Evolutionary conservation across 2,888 invertebrate genomes (phyloP).

Genomic region (Trichopoda pennipes): DNA sequence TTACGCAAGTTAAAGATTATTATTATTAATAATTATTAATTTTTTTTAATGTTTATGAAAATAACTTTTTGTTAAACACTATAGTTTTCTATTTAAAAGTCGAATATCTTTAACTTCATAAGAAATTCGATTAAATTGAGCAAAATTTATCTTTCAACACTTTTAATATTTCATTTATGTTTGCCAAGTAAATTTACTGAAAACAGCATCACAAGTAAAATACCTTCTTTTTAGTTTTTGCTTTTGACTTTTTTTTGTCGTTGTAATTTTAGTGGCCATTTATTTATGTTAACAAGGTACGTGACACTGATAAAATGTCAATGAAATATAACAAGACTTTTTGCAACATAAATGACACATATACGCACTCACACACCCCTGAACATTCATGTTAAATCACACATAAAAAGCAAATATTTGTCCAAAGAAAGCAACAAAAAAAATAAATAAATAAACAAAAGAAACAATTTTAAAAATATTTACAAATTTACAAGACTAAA

Average conservation of each 20-base stretch:
- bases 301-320: constrained; percentile 64
- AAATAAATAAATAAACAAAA: neutral
- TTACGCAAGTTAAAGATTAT: too few species aligned
- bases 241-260: neutral
- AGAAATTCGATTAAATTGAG: too few species aligned
- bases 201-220: too few species aligned
- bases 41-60: too few species aligned
- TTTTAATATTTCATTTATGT: too few species aligned
- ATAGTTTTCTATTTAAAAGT: too few species aligned
- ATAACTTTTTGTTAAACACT: too few species aligned
- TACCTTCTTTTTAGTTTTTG: neutral
- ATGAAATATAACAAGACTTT: constrained; percentile 46
- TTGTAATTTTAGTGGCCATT: constrained; percentile 55
- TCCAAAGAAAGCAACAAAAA: too few species aligned
- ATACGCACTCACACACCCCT: neutral
- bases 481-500: constrained; percentile 64
- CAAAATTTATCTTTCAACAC: too few species aligned
- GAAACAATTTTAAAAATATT: constrained; percentile 41
- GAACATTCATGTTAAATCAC: constrained; percentile 5
- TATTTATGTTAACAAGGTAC: constrained; percentile 56
- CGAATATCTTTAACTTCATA: too few species aligned
- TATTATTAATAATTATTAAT: too few species aligned
- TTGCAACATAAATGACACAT: constrained; percentile 4
- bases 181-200: too few species aligned
- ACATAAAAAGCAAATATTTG: constrained; percentile 37